Evolutionary conservation across 2,888 invertebrate species (phyloP).

Genomic region (Homarus gammarus): DNA sequence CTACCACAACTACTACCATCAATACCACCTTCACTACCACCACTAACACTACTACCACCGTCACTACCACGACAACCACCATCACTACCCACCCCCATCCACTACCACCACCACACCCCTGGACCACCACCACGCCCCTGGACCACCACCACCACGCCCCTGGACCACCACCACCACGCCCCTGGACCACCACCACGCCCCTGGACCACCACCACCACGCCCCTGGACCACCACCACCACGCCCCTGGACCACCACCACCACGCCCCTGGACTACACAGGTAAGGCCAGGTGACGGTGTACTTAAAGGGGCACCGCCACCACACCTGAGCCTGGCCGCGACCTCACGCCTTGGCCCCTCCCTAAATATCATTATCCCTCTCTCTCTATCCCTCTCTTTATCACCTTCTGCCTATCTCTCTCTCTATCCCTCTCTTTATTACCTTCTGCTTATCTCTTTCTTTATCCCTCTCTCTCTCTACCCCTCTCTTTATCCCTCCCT

Average conservation of each 20-base stretch:
- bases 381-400: neutral
- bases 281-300: constrained; percentile 1
- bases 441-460: neutral
- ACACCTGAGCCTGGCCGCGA: neutral
- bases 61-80: too few species aligned
- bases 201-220: neutral
- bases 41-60: too few species aligned
- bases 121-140: too few species aligned
- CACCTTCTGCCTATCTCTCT: neutral
- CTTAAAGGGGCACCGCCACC: neutral
- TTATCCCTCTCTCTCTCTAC: neutral
- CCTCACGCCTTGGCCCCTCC: neutral
- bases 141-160: neutral
- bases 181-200: neutral
- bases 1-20: too few species aligned
- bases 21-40: too few species aligned
- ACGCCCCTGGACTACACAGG: constrained; percentile 8
- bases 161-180: neutral
- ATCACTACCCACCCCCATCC: too few species aligned
- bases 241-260: neutral
- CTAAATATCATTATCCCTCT: neutral
- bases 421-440: neutral
- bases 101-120: too few species aligned
- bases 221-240: neutral
- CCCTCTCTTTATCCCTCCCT: neutral